Evolutionary conservation across 2,797 vertebrate species (phyloP).

Genomic region (Kryptopterus vitreolus): DNA sequence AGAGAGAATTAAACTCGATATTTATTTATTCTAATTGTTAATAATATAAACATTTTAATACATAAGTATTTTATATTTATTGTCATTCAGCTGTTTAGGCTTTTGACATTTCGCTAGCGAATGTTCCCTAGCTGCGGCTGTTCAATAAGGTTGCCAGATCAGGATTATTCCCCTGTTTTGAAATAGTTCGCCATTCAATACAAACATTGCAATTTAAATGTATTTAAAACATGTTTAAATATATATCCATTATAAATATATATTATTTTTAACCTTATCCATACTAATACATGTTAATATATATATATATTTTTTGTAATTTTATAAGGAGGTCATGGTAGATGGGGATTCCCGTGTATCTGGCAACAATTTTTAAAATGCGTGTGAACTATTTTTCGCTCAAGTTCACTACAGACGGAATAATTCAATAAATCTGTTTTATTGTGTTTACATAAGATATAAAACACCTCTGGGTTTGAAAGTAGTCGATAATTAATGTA

Average conservation of each 20-base stretch:
- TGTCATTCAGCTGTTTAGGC: neutral
- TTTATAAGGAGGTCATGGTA: neutral
- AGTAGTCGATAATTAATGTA: too few species aligned
- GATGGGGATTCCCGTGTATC: neutral
- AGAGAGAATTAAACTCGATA: neutral
- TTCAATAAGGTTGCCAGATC: constrained; percentile 10
- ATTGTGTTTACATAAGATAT: neutral
- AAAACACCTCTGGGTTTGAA: neutral
- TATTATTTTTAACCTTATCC: neutral
- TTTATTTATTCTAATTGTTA: neutral
- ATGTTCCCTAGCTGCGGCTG: neutral
- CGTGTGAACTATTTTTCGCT: neutral
- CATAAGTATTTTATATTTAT: neutral
- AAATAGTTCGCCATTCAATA: neutral
- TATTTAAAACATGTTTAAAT: too few species aligned
- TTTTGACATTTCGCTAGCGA: neutral
- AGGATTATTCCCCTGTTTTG: neutral
- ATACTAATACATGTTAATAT: neutral
- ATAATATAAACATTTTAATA: neutral
- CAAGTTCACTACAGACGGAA: neutral
- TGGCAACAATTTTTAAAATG: neutral
- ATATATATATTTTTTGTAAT: neutral
- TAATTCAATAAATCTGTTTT: neutral
- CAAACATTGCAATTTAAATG: too few species aligned
- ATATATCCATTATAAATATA: neutral